phyloP scores from a whole-genome alignment of 2,797 vertebrate species.

The Poeciliopsis presidionis region DNA sequence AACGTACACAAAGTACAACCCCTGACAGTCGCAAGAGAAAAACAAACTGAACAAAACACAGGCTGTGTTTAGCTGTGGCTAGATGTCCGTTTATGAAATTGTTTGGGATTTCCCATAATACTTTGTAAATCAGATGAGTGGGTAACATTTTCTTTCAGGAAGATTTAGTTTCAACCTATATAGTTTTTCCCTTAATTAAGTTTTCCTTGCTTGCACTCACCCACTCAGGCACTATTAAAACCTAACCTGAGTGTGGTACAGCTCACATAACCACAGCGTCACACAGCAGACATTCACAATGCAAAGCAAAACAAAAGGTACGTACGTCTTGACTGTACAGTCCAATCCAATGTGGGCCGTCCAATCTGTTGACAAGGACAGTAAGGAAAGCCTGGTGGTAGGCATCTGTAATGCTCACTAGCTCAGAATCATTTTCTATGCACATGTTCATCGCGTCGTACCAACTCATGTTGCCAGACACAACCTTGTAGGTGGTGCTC shows the following conservation, averaged over 20 bases:
- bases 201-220: neutral
- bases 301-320: slow-evolving; percentile 39
- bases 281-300: slow-evolving; percentile 12
- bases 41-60: slow-evolving; percentile 16
- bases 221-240: neutral
- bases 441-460: slow-evolving; percentile 86
- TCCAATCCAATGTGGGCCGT: slow-evolving; percentile 90
- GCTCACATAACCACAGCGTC: slow-evolving; percentile 1
- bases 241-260: neutral
- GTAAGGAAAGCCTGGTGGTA: slow-evolving; percentile 96
- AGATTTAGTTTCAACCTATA: neutral
- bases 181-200: neutral
- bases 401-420: slow-evolving; percentile 90
- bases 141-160: neutral
- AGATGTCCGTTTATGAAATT: neutral
- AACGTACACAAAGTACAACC: too few relatives aligned
- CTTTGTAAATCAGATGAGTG: neutral
- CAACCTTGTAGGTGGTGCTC: slow-evolving; percentile 86
- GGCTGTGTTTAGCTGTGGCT: neutral
- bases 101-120: neutral
- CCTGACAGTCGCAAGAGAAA: neutral
- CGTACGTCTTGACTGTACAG: slow-evolving; percentile 88
- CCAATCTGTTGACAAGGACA: slow-evolving; percentile 86
- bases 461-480: slow-evolving; percentile 92
- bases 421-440: slow-evolving; percentile 79